Evolutionary conservation across 1,140 invertebrate species (phyloP).

Genomic region (Drosophila equinoxialis): DNA sequence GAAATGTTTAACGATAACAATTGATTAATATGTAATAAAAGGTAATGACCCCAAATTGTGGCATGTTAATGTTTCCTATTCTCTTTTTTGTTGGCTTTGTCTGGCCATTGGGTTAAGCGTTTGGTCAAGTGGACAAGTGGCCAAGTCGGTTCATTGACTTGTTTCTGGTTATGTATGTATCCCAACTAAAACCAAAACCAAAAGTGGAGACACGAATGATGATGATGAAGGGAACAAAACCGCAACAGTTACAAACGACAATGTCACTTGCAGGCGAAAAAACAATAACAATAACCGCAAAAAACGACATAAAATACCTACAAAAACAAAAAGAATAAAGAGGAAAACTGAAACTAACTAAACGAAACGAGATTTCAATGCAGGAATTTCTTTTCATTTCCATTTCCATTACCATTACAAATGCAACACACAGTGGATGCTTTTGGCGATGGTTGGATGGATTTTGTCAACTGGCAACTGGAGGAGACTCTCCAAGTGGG

Average conservation of each 20-base stretch:
- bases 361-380: constrained; percentile 77
- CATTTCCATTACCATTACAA: constrained; percentile 70
- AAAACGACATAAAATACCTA: constrained; percentile 41
- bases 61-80: constrained; percentile 7
- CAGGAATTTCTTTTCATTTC: constrained; percentile 65
- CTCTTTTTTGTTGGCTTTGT: not conserved
- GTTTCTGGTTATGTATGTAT: not conserved
- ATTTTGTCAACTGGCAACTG: constrained; percentile 57
- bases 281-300: constrained; percentile 38
- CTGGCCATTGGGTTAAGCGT: not conserved
- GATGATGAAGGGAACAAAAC: constrained; percentile 39
- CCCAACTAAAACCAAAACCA: too few relatives aligned
- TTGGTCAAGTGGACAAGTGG: constrained; percentile 36
- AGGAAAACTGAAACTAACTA: constrained; percentile 41
- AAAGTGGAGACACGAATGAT: constrained; percentile 1
- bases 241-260: constrained; percentile 65
- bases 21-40: constrained; percentile 35
- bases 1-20: not conserved
- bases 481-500: constrained; percentile 13
- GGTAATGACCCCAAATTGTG: constrained; percentile 22
- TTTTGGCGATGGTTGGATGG: constrained; percentile 44
- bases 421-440: constrained; percentile 50
- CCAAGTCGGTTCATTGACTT: constrained; percentile 55
- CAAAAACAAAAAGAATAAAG: constrained; percentile 14
- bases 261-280: constrained; percentile 43